Percentiles rank a stretch among this genome's conserved stretches.
These are phyloP conservation scores for Drosophila dunni DNA, from an alignment of 1,140 invertebrate species.

Conservation along the genomic window DNA sequence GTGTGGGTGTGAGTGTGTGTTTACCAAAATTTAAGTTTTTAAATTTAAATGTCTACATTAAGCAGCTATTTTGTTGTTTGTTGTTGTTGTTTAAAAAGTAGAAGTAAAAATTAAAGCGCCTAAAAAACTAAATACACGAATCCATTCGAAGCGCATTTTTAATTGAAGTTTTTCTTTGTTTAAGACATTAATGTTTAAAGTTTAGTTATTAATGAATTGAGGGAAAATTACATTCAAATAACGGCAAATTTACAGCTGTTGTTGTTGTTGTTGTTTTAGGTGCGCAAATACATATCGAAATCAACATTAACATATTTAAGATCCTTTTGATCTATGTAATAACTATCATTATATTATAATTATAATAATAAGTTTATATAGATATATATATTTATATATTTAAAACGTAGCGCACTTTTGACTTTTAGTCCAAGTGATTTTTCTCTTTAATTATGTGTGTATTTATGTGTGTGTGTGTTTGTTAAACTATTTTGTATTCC, in stretches of 20 bases:
- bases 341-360: slow-evolving; percentile 28
- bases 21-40: slow-evolving; percentile 24
- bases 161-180: slow-evolving; percentile 8
- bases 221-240: slow-evolving; percentile 25
- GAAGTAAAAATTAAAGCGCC: slow-evolving; percentile 67
- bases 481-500: slow-evolving; percentile 38
- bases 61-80: slow-evolving; percentile 43
- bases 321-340: slow-evolving; percentile 41
- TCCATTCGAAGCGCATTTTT: slow-evolving; percentile 28
- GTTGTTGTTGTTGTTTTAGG: slow-evolving; percentile 22
- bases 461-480: slow-evolving; percentile 37
- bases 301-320: slow-evolving; percentile 32
- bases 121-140: slow-evolving; percentile 72
- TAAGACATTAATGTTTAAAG: slow-evolving; percentile 17
- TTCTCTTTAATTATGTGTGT: slow-evolving; percentile 28
- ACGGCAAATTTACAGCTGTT: slow-evolving; percentile 44
- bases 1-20: slow-evolving; percentile 36
- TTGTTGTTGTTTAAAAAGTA: slow-evolving; percentile 32
- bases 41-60: slow-evolving; percentile 49
- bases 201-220: slow-evolving; percentile 24
- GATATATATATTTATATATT: slow-evolving; percentile 47
- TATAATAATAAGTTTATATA: slow-evolving; percentile 14
- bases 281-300: slow-evolving; percentile 36
- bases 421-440: slow-evolving; percentile 68
- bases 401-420: slow-evolving; percentile 55